Conservation (phyloP, 2,113 vertebrate species). For the Archocentrus centrarchus region DNA sequence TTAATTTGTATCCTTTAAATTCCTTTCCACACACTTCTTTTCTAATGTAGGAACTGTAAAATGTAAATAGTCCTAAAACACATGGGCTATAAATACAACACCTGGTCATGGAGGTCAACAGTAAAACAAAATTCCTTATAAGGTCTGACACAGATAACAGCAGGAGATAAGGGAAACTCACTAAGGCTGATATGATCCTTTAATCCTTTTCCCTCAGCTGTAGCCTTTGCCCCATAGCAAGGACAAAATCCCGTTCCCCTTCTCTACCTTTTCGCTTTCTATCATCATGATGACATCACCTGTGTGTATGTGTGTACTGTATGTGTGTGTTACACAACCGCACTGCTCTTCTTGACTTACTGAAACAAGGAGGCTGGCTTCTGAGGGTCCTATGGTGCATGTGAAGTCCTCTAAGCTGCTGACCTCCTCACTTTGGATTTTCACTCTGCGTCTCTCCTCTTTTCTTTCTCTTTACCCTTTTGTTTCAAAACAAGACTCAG, state of each 20-base stretch:
- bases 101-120: constrained; percentile 12
- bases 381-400: constrained; percentile 52
- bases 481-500: constrained; percentile 58
- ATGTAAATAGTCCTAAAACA: not conserved
- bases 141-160: constrained; percentile 40
- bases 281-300: constrained; percentile 33
- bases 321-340: constrained; percentile 16
- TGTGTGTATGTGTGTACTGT: constrained; percentile 10
- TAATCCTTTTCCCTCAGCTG: constrained; percentile 61
- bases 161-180: constrained; percentile 46
- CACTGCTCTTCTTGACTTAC: constrained; percentile 46
- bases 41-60: not conserved
- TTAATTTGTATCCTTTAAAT: not conserved
- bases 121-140: constrained; percentile 30
- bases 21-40: not conserved
- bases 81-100: not conserved
- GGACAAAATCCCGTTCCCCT: constrained; percentile 55
- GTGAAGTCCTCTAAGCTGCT: constrained; percentile 68
- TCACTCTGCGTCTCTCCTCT: constrained; percentile 19
- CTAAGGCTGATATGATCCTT: constrained; percentile 59
- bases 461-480: constrained; percentile 38
- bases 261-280: constrained; percentile 18
- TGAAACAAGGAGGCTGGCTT: constrained; percentile 59
- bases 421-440: constrained; percentile 62
- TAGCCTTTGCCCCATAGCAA: constrained; percentile 62